A percentile compares a stretch with the other conserved stretches of the same genome.
These are phyloP conservation scores for Anthophora plumipes DNA, from an alignment of 2,888 invertebrate species.

Conservation along the genomic window DNA sequence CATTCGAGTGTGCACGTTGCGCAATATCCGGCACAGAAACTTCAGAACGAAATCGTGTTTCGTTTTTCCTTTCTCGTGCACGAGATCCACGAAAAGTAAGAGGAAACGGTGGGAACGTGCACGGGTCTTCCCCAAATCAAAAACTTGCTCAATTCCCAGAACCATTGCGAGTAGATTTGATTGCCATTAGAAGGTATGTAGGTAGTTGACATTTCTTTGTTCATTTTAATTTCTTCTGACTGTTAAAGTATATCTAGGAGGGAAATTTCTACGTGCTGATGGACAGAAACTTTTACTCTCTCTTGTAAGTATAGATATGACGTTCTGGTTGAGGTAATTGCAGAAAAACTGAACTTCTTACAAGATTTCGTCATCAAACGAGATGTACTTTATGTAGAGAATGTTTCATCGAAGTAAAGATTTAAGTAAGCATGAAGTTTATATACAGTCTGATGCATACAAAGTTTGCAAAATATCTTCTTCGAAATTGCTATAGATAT, in stretches of 20 bases:
- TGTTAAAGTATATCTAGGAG: no score
- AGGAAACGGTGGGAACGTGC: not conserved
- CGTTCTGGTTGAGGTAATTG: not conserved
- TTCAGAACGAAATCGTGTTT: conserved; percentile 20
- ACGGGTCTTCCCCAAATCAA: not conserved
- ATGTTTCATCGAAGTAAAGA: no score
- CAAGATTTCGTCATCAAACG: no score
- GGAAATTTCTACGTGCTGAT: not conserved
- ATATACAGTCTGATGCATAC: no score
- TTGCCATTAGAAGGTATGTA: conserved; percentile 4
- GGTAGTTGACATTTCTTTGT: not conserved
- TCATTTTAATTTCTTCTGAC: not conserved
- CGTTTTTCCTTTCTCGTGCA: conserved; percentile 18
- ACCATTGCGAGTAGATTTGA: conserved; percentile 22
- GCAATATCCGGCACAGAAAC: conserved; percentile 54
- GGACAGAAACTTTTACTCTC: not conserved
- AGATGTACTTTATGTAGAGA: no score
- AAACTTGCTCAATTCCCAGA: conserved; percentile 10
- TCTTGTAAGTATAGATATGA: not conserved
- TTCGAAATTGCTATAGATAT: no score
- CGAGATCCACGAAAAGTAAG: not conserved
- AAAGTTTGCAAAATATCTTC: no score
- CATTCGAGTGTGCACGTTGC: conserved; percentile 49
- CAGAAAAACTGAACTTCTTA: no score
- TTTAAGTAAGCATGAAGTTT: no score